These are phyloP conservation scores for Cyphomyrus plagiostoma DNA, from an alignment of 2,113 vertebrate species.

Conservation along the genomic window DNA sequence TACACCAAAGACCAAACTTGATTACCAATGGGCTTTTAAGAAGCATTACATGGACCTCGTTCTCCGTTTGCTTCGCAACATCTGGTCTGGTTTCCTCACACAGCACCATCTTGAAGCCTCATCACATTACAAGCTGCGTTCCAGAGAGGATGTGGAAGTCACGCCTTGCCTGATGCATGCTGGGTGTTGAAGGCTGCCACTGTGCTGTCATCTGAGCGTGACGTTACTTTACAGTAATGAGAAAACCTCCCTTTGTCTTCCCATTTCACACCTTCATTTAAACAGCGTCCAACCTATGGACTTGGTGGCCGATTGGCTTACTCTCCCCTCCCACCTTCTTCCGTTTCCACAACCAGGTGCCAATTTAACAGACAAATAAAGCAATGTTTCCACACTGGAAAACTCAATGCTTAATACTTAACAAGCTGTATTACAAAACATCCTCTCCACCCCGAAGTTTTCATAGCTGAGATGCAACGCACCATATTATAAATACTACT, in stretches of 20 bases:
- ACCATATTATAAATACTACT: not conserved
- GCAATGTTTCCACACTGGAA: constrained; percentile 21
- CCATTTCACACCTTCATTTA: constrained; percentile 1
- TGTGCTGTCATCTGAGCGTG: not conserved
- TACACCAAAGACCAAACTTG: constrained; percentile 8
- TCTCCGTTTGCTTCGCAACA: constrained; percentile 8
- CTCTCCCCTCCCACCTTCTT: not conserved
- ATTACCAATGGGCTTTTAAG: constrained; percentile 3
- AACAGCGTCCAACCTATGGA: constrained; percentile 5
- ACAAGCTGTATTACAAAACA: constrained; percentile 1
- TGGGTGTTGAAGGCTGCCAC: constrained; percentile 18
- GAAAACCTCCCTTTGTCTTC: constrained; percentile 1
- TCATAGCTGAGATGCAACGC: not conserved
- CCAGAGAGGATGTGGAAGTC: not conserved
- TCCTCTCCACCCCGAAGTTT: no score
- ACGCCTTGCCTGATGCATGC: not conserved
- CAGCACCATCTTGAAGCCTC: not conserved
- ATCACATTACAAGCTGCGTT: not conserved
- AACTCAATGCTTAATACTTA: constrained; percentile 22
- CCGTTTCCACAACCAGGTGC: not conserved
- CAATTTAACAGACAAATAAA: constrained; percentile 19
- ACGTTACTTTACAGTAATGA: constrained; percentile 10
- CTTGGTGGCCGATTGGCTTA: not conserved
- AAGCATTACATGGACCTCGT: constrained; percentile 27
- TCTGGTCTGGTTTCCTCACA: not conserved